Percentiles rank a stretch among this genome's conserved stretches.
These are phyloP conservation scores for Actias luna DNA, from an alignment of 2,888 invertebrate species.

Conservation along the genomic window DNA sequence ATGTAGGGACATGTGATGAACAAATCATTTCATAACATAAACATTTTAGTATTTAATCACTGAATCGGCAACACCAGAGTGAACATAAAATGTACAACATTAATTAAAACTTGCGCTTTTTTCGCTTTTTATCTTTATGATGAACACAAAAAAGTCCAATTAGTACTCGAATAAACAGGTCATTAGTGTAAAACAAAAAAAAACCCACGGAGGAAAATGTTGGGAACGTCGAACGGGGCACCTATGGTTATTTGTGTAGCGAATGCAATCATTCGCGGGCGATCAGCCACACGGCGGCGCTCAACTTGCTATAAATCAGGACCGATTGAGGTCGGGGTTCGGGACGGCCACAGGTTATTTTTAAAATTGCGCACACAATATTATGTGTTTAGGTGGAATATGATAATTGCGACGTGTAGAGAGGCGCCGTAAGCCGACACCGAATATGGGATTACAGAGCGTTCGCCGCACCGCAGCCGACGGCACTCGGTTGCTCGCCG, in stretches of 20 bases:
- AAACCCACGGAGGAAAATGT: slow-evolving; percentile 19
- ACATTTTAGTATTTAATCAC: slow-evolving; percentile 3
- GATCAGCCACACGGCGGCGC: slow-evolving; percentile 40
- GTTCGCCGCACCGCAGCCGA: slow-evolving; percentile 44
- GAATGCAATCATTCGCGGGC: slow-evolving; percentile 29
- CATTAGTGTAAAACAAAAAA: slow-evolving; percentile 19
- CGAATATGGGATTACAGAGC: slow-evolving; percentile 76
- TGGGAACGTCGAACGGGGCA: slow-evolving; percentile 30
- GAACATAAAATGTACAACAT: neutral
- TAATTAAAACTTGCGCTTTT: neutral
- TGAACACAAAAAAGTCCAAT: slow-evolving; percentile 13
- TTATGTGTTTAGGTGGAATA: slow-evolving; percentile 81
- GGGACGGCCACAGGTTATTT: slow-evolving; percentile 75
- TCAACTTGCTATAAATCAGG: slow-evolving; percentile 69
- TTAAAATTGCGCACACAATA: slow-evolving; percentile 81
- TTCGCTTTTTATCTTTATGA: slow-evolving; percentile 7
- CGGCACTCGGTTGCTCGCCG: slow-evolving; percentile 30
- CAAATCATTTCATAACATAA: slow-evolving; percentile 6
- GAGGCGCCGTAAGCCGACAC: slow-evolving; percentile 79
- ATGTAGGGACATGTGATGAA: slow-evolving; percentile 12
- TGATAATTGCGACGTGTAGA: slow-evolving; percentile 74
- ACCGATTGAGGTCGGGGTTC: slow-evolving; percentile 62
- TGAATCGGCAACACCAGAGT: neutral
- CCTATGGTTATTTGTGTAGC: slow-evolving; percentile 50
- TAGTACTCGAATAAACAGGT: slow-evolving; percentile 14